Conservation (phyloP, 2,888 invertebrate species). For the Euzetes globulus region DNA sequence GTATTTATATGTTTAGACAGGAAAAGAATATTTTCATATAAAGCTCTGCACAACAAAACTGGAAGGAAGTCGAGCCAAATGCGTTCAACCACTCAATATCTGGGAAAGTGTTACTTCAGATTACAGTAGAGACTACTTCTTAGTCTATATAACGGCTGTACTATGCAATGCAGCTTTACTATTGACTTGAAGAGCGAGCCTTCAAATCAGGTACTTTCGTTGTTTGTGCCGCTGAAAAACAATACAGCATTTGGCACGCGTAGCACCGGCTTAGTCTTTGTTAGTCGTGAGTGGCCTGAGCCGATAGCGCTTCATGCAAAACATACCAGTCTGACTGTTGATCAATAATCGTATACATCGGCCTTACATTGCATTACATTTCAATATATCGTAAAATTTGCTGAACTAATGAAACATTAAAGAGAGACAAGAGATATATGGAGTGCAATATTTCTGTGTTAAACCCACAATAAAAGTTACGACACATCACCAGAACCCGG, state of each 20-base stretch:
- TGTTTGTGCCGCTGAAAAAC: constrained; percentile 6
- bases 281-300: not conserved
- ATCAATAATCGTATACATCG: not conserved
- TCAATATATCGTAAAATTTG: not conserved
- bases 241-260: constrained; percentile 12
- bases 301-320: not conserved
- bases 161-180: not conserved
- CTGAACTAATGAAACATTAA: constrained; percentile 13
- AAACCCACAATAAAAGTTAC: constrained; percentile 17
- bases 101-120: too few relatives aligned
- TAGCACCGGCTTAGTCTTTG: not conserved
- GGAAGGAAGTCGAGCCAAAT: too few relatives aligned
- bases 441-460: constrained; percentile 10
- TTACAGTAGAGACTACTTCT: too few relatives aligned
- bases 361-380: not conserved
- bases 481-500: not conserved
- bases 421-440: not conserved
- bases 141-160: not conserved
- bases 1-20: too few relatives aligned
- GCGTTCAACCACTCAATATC: too few relatives aligned
- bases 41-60: too few relatives aligned
- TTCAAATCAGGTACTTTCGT: not conserved
- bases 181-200: not conserved
- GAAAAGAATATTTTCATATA: too few relatives aligned
- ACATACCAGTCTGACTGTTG: not conserved